Base-by-base conservation (phyloP, 1,140 invertebrate species). In the Nixonia krombeini region DNA sequence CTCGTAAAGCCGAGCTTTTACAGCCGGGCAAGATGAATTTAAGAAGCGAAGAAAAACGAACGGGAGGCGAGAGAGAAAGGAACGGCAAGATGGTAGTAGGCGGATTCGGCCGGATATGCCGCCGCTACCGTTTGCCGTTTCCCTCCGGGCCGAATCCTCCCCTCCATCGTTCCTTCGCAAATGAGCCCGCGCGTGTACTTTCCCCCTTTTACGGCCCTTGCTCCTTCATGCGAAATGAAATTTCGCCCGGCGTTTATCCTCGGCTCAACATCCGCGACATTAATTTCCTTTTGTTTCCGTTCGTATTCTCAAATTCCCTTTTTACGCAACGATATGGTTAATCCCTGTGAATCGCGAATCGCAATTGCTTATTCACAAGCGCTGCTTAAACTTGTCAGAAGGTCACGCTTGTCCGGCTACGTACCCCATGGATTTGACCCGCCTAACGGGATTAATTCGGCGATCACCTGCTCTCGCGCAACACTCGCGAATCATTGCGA, bases 1-100 rank as follows among this genome's bases (percentile, higher is more conserved):
- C 77, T 82, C 80, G 75, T 82, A 82, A 82, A 82, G 67, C 68
- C 66, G 52, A 63, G 72, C 77, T 74, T 79, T 80, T 79, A 79
- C 75, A 76, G 56, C 73, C 63, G 52, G 37, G 38, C 50, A 42
- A 71, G 52, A 74, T 72, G 68, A 73, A 74, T 72, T 72, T 70
- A 70, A 73, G 72, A 72, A 75, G 73, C 53, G 49, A 45, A 69
- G 67, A 70, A 72, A 70, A 70, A 70, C 45, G 51, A 46, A 44
- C 47, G 51, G 46, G 62, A 65, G 53, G 58, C 47, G 45, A 65
- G 38, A 55, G 42, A 63, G 53, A 70, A 67, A 69, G 42, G 65
- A 51, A 66, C 31, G n/a, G n/a, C n/a, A n/a, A n/a, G n/a, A 58
- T 55, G 61, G 53, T 63, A 44, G 71, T 72, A 57, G 76, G 75